Percentiles rank a stretch among this genome's conserved stretches.
Evolutionary conservation across 2,113 vertebrate species (phyloP).

Genomic region (Pollachius pollachius): DNA sequence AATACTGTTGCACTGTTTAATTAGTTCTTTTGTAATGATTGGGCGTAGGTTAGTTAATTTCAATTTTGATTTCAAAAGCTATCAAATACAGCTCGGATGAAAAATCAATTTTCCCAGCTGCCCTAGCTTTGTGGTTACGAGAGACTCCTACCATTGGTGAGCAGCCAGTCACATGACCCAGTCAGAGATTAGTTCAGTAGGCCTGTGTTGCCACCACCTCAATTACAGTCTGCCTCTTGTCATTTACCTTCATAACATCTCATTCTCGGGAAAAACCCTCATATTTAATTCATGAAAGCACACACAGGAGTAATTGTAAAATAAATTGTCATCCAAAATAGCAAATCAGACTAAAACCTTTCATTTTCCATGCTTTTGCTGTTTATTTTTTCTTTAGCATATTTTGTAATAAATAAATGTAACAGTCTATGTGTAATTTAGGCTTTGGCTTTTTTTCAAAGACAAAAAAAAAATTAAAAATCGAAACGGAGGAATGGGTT

Average conservation of each 20-base stretch:
- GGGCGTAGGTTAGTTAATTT: constrained; percentile 99
- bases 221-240: constrained; percentile 99
- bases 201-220: constrained; percentile 94
- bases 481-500: too few relatives aligned
- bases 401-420: constrained; percentile 70
- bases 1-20: constrained; percentile 89
- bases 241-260: constrained; percentile 99
- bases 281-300: constrained; percentile 99
- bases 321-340: constrained; percentile 97
- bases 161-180: constrained; percentile 75
- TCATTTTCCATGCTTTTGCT: constrained; percentile 83
- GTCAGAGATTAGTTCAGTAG: constrained; percentile 97
- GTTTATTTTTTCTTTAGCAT: constrained; percentile 79
- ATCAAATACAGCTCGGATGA: constrained; percentile 99
- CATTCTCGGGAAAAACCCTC: constrained; percentile 94
- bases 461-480: too few relatives aligned
- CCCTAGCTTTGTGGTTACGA: constrained; percentile 89
- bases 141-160: constrained; percentile 80
- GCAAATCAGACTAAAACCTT: constrained; percentile 83
- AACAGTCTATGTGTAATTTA: constrained; percentile 15
- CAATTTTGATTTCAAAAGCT: constrained; percentile 99
- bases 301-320: constrained; percentile 97
- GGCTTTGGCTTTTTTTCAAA: too few relatives aligned
- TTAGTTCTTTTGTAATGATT: constrained; percentile 98
- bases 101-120: constrained; percentile 99